phyloP scores from a whole-genome alignment of 2,888 invertebrate species.

The Cantharis lateralis region DNA sequence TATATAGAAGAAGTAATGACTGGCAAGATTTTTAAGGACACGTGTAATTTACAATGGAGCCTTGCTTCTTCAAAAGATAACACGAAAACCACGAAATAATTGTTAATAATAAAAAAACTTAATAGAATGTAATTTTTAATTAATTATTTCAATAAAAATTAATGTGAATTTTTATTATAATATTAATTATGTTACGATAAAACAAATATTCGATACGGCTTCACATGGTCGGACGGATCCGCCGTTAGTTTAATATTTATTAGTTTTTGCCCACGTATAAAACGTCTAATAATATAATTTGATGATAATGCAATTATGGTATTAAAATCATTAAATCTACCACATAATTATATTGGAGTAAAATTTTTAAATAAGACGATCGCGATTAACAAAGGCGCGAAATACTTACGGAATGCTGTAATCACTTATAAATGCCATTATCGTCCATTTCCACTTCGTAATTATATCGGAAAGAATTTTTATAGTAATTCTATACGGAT shows the following conservation, averaged over 20 bases:
- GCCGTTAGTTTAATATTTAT: conserved; percentile 19
- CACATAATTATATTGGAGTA: conserved; percentile 14
- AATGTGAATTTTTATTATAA: conserved; percentile 19
- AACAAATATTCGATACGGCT: conserved; percentile 19
- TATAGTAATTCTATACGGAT: neutral
- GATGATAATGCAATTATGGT: conserved; percentile 28
- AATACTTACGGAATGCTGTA: conserved; percentile 9
- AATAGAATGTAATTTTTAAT: conserved; percentile 14
- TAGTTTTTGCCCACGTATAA: conserved; percentile 21
- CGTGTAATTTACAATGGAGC: conserved; percentile 16
- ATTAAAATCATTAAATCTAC: conserved; percentile 19
- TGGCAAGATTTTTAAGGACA: conserved; percentile 13
- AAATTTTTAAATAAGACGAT: conserved; percentile 11
- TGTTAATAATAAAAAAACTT: conserved; percentile 6
- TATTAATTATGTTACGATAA: conserved; percentile 20
- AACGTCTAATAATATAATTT: conserved; percentile 23
- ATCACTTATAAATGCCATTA: conserved; percentile 10
- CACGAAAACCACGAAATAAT: neutral
- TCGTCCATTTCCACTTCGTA: neutral
- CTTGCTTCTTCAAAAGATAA: neutral
- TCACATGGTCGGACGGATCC: conserved; percentile 11
- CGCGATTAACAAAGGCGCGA: conserved; percentile 14
- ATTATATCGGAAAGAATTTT: conserved; percentile 1
- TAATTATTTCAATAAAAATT: conserved; percentile 23
- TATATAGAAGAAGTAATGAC: conserved; percentile 11